phyloP scores from a whole-genome alignment of 2,113 vertebrate species.

The Hippopotamus amphibius region DNA sequence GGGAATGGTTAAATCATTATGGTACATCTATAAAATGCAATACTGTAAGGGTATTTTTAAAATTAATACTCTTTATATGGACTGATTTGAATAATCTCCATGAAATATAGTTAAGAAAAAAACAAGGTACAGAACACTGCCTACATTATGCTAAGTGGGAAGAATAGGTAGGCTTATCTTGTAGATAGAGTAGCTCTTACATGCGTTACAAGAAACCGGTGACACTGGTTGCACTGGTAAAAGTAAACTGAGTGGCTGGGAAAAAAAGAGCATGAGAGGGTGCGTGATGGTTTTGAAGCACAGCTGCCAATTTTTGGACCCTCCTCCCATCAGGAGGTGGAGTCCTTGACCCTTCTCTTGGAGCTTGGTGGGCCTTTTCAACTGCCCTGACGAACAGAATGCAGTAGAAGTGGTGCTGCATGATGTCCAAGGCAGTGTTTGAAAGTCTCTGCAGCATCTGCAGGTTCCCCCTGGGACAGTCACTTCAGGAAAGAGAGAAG shows the following conservation, averaged over 20 bases:
- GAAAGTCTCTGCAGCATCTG: background rate
- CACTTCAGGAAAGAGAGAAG: background rate
- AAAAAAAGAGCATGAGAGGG: background rate
- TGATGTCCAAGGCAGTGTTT: background rate
- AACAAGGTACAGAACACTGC: background rate
- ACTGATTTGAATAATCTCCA: background rate
- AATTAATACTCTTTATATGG: background rate
- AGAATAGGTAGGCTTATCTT: background rate
- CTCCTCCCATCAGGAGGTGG: background rate
- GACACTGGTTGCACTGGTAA: background rate
- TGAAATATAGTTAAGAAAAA: background rate
- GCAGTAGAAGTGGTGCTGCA: background rate
- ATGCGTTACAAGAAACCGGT: background rate
- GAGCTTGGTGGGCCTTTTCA: background rate
- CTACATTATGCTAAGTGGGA: background rate
- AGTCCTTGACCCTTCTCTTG: background rate
- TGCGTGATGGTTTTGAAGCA: background rate
- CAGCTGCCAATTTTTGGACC: background rate
- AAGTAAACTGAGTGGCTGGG: background rate
- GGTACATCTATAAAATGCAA: background rate
- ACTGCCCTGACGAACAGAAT: background rate
- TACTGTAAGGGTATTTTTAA: background rate
- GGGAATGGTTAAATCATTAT: background rate
- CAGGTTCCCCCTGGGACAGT: background rate
- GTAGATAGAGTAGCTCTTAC: background rate